Evolutionary conservation across 2,797 vertebrate genomes (phyloP).

Genomic region (Sebastes melanostomus): DNA sequence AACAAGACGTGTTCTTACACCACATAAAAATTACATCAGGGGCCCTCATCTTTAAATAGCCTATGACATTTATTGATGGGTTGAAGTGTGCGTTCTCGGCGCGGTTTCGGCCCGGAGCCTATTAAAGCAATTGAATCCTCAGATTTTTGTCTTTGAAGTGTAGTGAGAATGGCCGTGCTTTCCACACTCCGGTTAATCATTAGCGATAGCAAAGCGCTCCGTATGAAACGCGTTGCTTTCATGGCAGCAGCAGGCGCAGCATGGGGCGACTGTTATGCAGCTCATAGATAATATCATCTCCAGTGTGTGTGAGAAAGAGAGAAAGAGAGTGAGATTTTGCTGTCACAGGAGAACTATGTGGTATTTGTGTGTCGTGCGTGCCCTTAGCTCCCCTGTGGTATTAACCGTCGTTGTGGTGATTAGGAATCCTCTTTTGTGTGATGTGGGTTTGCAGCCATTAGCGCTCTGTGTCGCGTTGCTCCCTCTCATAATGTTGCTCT

Average conservation of each 20-base stretch:
- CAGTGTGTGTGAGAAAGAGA: not conserved
- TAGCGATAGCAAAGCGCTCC: constrained; percentile 38
- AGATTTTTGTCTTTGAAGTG: constrained; percentile 61
- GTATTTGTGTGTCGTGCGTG: not conserved
- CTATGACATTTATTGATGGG: constrained; percentile 57
- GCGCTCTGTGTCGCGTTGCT: not conserved
- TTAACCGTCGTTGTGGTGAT: constrained; percentile 29
- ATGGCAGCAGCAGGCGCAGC: constrained; percentile 8
- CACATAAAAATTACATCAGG: constrained; percentile 55
- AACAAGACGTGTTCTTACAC: constrained; percentile 22
- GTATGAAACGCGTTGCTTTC: constrained; percentile 18
- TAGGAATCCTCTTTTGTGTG: constrained; percentile 29
- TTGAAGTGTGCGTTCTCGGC: constrained; percentile 30
- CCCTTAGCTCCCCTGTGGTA: constrained; percentile 12
- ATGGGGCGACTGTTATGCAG: constrained; percentile 7
- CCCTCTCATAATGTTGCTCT: constrained; percentile 13
- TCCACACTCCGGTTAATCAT: constrained; percentile 49
- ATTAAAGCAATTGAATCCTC: constrained; percentile 61
- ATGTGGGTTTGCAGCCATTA: constrained; percentile 47
- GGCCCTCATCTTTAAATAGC: constrained; percentile 58
- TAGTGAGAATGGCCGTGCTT: constrained; percentile 10
- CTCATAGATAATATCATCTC: constrained; percentile 16
- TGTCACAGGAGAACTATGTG: not conserved
- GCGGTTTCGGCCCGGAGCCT: constrained; percentile 15
- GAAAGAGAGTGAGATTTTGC: constrained; percentile 9